phyloP scores from a whole-genome alignment of 2,888 invertebrate genomes.

The Lamellibrachia columna region DNA sequence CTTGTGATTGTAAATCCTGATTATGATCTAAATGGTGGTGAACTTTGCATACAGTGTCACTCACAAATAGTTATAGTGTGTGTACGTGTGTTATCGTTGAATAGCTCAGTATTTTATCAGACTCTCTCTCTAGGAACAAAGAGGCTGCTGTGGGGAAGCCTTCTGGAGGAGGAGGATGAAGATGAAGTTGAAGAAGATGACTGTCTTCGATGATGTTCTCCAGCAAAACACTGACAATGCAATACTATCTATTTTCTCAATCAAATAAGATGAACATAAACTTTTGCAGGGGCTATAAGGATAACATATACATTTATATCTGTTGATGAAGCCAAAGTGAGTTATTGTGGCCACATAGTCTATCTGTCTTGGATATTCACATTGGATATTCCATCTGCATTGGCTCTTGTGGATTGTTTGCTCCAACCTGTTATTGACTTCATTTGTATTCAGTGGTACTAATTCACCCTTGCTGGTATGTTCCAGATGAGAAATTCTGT shows the following conservation, averaged over 20 bases:
- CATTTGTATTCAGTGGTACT: neutral
- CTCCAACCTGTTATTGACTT: neutral
- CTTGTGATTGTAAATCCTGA: too few species aligned
- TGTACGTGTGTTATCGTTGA: neutral
- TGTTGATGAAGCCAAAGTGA: neutral
- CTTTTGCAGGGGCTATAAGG: neutral
- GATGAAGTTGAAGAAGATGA: neutral
- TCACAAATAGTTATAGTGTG: neutral
- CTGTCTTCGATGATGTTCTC: neutral
- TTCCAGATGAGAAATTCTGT: neutral
- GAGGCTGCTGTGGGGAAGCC: constrained; percentile 11
- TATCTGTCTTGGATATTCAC: neutral
- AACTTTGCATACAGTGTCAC: neutral
- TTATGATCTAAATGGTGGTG: neutral
- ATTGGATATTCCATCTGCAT: neutral
- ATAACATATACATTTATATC: neutral
- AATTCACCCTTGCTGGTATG: neutral
- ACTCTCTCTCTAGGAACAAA: neutral
- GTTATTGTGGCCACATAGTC: neutral
- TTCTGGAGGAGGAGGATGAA: neutral
- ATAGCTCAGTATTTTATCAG: neutral
- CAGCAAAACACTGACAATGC: neutral
- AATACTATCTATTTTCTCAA: neutral
- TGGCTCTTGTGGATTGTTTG: neutral
- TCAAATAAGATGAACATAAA: neutral